Evolutionary conservation across 2,113 vertebrate species (phyloP), one percentile per base, ranked within the genome.

Genomic region (Cromileptes altivelis): DNA sequence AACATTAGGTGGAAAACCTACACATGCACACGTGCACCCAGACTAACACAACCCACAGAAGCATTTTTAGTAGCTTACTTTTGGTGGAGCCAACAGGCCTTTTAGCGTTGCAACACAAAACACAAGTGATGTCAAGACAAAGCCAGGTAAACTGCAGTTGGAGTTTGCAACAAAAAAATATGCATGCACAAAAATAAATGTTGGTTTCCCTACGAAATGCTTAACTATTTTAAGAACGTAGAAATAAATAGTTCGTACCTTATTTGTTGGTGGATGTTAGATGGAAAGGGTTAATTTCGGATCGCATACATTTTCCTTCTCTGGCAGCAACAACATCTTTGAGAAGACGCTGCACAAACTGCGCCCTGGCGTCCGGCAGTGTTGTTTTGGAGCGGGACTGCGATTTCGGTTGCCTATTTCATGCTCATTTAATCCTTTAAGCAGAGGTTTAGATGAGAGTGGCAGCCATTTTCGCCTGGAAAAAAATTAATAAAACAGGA

Each of bases 401-500:
- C 45, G 25, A 23, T 88, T 78, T 80, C 64, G 75, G 53, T 11
- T 57, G 63, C 70, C 65, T 81, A 75, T 71, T 78, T 75, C 49
- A 69, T 53, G 68, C 27, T 62, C 57, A 40, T 87, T 85, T 89
- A 77, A 89, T 91, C 83, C 83, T 83, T 88, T 61, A 55, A 69
- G 83, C 80, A 88, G 67, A 91, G 89, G 85, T 93, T 93, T 91
- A 92, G 93, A 93, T 90, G 85, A 92, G 89, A 91, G 85, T 88
- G 93, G 94, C 94, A 94, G 95, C 95, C 95, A 96, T 96, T 95
- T 96, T 95, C 91, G 84, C 75, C 81, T 70, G 78, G 76, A 81
- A 90, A 87, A 85, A 89, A 85, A 25, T 77, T 89, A 80, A 93
- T 94, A 91, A 91, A 94, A 91, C 90, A 90, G 84, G 81, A 87